Percentiles rank a stretch among this genome's conserved stretches.
Evolutionary conservation across 2,113 vertebrate species (phyloP).

Genomic region (Polypterus senegalus): DNA sequence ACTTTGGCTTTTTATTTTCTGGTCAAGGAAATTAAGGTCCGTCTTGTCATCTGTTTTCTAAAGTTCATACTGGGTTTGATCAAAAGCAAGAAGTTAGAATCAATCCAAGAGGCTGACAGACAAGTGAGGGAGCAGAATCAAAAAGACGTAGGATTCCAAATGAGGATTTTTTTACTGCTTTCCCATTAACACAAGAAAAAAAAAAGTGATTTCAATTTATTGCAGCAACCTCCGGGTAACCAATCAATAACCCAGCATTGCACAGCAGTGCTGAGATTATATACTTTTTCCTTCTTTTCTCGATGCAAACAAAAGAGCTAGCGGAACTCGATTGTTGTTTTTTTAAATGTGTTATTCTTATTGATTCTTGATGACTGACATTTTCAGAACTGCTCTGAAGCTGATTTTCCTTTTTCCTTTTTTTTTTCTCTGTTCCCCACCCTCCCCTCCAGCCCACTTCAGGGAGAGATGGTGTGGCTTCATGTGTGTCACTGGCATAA

Average conservation of each 20-base stretch:
- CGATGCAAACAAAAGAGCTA: background rate
- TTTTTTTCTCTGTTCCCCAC: too few relatives aligned
- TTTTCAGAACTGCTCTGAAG: too few relatives aligned
- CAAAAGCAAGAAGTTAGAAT: slow-evolving; percentile 27
- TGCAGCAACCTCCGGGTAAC: slow-evolving; percentile 16
- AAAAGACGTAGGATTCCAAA: slow-evolving; percentile 14
- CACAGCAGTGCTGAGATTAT: slow-evolving; percentile 12
- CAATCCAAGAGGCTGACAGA: slow-evolving; percentile 22
- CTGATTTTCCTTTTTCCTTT: too few relatives aligned
- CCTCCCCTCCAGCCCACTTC: too few relatives aligned
- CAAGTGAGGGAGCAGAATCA: slow-evolving; percentile 16
- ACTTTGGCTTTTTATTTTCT: too few relatives aligned
- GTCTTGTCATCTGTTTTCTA: slow-evolving; percentile 1
- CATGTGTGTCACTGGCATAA: too few relatives aligned
- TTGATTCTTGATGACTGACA: too few relatives aligned
- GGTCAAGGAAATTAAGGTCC: too few relatives aligned
- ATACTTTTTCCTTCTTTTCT: background rate
- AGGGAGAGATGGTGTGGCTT: too few relatives aligned
- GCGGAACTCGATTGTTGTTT: background rate
- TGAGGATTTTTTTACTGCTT: slow-evolving; percentile 18
- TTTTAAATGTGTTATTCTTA: background rate
- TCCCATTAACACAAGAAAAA: slow-evolving; percentile 8
- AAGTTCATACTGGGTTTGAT: slow-evolving; percentile 32
- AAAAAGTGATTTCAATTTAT: slow-evolving; percentile 15
- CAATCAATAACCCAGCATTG: slow-evolving; percentile 1